A percentile compares a stretch with the other conserved stretches of the same genome.
Conservation (phyloP, 1,140 invertebrate species). For the Camponotus pennsylvanicus region DNA sequence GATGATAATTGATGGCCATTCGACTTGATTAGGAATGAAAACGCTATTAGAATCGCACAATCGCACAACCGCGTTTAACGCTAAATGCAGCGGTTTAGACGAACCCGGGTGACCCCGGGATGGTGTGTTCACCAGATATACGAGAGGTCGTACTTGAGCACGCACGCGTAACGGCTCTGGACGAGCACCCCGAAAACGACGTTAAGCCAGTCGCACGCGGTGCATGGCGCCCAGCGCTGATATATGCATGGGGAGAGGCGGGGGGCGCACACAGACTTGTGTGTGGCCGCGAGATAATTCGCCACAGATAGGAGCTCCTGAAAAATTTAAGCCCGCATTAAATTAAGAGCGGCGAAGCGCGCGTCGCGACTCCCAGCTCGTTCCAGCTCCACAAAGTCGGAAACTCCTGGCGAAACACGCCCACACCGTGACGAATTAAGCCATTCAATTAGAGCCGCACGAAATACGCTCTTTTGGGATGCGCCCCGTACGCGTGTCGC, state of each 20-base stretch:
- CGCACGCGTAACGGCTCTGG: slow-evolving; percentile 43
- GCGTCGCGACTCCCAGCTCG: slow-evolving; percentile 20
- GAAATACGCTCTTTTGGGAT: slow-evolving; percentile 33
- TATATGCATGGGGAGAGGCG: too few relatives aligned
- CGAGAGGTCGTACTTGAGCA: slow-evolving; percentile 38
- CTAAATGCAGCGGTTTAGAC: slow-evolving; percentile 30
- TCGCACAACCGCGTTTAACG: slow-evolving; percentile 10
- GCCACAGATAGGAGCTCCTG: slow-evolving; percentile 16
- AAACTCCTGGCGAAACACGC: slow-evolving; percentile 15
- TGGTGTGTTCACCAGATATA: slow-evolving; percentile 4
- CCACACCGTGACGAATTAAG: slow-evolving; percentile 43
- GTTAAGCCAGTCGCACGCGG: slow-evolving; percentile 26
- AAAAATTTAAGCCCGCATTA: slow-evolving; percentile 56
- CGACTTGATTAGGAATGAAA: slow-evolving; percentile 7
- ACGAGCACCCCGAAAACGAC: slow-evolving; percentile 39
- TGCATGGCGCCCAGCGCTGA: not conserved
- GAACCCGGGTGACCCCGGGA: slow-evolving; percentile 24
- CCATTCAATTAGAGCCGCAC: slow-evolving; percentile 55
- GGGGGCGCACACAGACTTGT: not conserved
- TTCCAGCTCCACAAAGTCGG: not conserved
- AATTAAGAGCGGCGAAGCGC: slow-evolving; percentile 36
- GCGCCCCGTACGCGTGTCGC: slow-evolving; percentile 10
- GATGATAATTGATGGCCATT: slow-evolving; percentile 25
- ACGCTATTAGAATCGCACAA: slow-evolving; percentile 30
- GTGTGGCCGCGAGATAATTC: slow-evolving; percentile 40